Evolutionary conservation across 2,888 invertebrate species (phyloP).

Genomic region (Camponotus fellah): DNA sequence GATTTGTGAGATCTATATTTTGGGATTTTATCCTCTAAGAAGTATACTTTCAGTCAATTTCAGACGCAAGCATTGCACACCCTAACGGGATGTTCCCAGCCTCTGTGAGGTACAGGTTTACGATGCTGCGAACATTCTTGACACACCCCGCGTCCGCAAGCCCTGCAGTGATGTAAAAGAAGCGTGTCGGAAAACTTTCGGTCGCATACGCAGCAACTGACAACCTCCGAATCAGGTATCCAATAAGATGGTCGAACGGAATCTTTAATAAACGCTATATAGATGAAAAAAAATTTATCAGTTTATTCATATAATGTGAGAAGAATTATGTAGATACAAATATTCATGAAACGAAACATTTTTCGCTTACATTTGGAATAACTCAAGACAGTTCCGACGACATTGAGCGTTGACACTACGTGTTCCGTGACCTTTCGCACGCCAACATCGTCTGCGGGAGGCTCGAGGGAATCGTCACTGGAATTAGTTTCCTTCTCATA

Average conservation of each 20-base stretch:
- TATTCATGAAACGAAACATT: neutral
- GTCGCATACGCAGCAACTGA: conserved; percentile 90
- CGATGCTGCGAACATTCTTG: conserved; percentile 90
- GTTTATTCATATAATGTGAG: neutral
- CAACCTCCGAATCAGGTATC: conserved; percentile 92
- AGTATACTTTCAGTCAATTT: conserved; percentile 74
- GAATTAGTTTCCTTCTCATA: conserved; percentile 84
- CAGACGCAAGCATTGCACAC: conserved; percentile 91
- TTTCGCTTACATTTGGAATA: conserved; percentile 90
- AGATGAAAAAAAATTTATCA: conserved; percentile 41
- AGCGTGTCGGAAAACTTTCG: conserved; percentile 86
- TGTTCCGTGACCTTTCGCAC: conserved; percentile 91
- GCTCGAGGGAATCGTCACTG: conserved; percentile 76
- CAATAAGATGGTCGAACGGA: conserved; percentile 92
- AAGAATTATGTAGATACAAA: neutral
- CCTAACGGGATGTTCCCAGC: conserved; percentile 91
- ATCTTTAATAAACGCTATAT: conserved; percentile 90
- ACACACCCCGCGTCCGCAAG: conserved; percentile 93
- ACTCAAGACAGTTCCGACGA: conserved; percentile 90
- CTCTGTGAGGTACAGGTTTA: conserved; percentile 91
- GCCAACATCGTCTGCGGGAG: conserved; percentile 86
- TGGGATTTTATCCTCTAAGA: neutral
- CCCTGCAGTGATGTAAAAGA: conserved; percentile 87
- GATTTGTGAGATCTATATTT: neutral
- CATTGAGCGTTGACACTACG: conserved; percentile 90